phyloP scores from a whole-genome alignment of 2,888 invertebrate genomes.

The Caenorhabditis drosophilae region DNA sequence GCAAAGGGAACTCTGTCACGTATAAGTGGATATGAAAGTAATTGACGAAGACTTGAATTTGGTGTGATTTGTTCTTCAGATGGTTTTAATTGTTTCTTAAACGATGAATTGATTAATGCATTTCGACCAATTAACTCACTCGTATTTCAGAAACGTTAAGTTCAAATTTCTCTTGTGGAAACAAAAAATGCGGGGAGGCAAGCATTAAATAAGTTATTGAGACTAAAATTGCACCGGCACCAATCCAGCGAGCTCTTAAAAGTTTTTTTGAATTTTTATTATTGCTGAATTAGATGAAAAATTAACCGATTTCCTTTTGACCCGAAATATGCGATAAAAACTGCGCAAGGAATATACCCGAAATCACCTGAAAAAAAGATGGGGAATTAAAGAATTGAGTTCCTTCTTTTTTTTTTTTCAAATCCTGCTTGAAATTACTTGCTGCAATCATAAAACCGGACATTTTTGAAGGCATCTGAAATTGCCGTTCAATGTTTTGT shows the following conservation, averaged over 20 bases:
- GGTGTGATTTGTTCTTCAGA: constrained; percentile 24
- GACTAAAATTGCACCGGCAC: constrained; percentile 66
- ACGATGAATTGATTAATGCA: background rate
- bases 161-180: constrained; percentile 53
- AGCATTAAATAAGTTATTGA: constrained; percentile 63
- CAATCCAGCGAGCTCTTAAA: constrained; percentile 60
- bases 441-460: constrained; percentile 67
- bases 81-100: constrained; percentile 15
- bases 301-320: constrained; percentile 58
- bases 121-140: constrained; percentile 21
- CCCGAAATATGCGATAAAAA: constrained; percentile 67
- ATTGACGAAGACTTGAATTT: constrained; percentile 41
- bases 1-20: constrained; percentile 42
- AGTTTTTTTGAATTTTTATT: background rate
- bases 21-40: constrained; percentile 50
- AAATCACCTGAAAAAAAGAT: constrained; percentile 66
- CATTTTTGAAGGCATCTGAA: constrained; percentile 64
- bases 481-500: constrained; percentile 68
- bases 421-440: constrained; percentile 43
- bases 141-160: constrained; percentile 57
- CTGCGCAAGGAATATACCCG: constrained; percentile 67
- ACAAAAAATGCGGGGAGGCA: constrained; percentile 65
- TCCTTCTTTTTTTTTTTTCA: background rate
- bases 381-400: too few species aligned
- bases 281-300: background rate